A percentile compares a stretch with the other conserved stretches of the same genome.
Evolutionary conservation across 30 jellyfish, hydroid and myxozoan genomes (phyloP).

Genomic region (Mastigias papua): DNA sequence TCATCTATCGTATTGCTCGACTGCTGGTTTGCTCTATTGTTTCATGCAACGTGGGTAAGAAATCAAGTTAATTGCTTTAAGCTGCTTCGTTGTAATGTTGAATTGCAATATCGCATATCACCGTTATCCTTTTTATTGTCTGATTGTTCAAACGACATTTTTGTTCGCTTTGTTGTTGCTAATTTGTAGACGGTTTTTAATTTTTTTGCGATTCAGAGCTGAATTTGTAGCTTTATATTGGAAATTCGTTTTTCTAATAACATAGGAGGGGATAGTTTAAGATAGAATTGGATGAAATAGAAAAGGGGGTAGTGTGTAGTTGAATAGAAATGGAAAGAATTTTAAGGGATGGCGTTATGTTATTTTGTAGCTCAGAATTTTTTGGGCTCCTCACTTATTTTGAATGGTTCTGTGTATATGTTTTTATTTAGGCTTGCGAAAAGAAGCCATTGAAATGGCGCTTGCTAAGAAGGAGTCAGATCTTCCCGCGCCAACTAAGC

Average conservation of each 20-base stretch:
- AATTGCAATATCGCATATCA: not conserved
- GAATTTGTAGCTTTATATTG: not conserved
- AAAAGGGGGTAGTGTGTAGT: too few relatives aligned
- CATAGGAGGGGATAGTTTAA: too few relatives aligned
- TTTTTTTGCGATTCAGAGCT: not conserved
- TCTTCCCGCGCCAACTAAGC: slow-evolving; percentile 95
- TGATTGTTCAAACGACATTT: not conserved
- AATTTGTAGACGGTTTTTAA: not conserved
- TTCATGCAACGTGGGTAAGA: not conserved
- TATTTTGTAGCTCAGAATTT: too few relatives aligned
- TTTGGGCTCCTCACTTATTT: not conserved
- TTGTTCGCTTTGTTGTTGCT: not conserved
- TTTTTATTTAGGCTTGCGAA: slow-evolving; percentile 71
- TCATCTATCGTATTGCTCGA: not conserved
- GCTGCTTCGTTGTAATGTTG: not conserved
- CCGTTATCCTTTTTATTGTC: not conserved
- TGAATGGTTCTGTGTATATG: not conserved
- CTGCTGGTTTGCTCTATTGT: not conserved
- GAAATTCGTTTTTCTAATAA: too few relatives aligned
- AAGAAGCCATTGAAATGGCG: slow-evolving; percentile 94
- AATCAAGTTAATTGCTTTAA: not conserved
- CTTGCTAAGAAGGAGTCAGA: slow-evolving; percentile 81
- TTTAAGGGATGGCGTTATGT: too few relatives aligned
- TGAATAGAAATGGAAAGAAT: too few relatives aligned
- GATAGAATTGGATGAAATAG: too few relatives aligned